A percentile compares a stretch with the other conserved stretches of the same genome.
Conservation (phyloP, 2,888 invertebrate species). For the Ommatoiulus sabulosus region DNA sequence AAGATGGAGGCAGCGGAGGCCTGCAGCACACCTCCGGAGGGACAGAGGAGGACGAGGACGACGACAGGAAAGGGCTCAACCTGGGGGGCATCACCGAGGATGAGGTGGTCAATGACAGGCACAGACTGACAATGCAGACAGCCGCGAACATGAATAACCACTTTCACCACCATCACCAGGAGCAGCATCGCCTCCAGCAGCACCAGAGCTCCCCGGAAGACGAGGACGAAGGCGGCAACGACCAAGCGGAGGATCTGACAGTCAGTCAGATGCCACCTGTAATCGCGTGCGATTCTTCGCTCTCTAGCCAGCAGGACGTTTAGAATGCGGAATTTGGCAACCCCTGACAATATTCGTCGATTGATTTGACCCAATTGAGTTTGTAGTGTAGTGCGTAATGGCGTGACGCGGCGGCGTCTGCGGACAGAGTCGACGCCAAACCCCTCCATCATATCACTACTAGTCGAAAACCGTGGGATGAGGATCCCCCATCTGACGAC, state of each 20-base stretch:
- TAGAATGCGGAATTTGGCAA: neutral
- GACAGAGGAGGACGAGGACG: slow-evolving; percentile 45
- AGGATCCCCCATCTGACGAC: neutral
- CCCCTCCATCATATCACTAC: slow-evolving; percentile 8
- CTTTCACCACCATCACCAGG: slow-evolving; percentile 45
- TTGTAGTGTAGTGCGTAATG: slow-evolving; percentile 41
- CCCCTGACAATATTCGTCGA: neutral
- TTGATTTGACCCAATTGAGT: neutral
- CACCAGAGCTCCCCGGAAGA: slow-evolving; percentile 2
- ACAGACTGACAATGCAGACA: neutral
- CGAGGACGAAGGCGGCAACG: slow-evolving; percentile 57
- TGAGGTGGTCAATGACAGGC: neutral
- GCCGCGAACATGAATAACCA: neutral
- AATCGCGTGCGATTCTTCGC: neutral
- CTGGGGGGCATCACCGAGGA: neutral
- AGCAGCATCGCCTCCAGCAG: slow-evolving; percentile 16
- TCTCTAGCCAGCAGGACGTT: slow-evolving; percentile 18
- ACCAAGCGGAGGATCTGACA: slow-evolving; percentile 59
- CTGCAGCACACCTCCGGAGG: neutral
- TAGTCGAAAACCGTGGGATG: slow-evolving; percentile 1
- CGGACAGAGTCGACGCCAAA: slow-evolving; percentile 38
- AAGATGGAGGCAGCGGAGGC: neutral
- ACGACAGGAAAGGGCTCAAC: slow-evolving; percentile 15
- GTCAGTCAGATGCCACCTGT: slow-evolving; percentile 42
- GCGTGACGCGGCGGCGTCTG: slow-evolving; percentile 42